Base-by-base conservation (phyloP, 2,888 invertebrate genomes). In the Scaptomyza cyrtandrae region DNA sequence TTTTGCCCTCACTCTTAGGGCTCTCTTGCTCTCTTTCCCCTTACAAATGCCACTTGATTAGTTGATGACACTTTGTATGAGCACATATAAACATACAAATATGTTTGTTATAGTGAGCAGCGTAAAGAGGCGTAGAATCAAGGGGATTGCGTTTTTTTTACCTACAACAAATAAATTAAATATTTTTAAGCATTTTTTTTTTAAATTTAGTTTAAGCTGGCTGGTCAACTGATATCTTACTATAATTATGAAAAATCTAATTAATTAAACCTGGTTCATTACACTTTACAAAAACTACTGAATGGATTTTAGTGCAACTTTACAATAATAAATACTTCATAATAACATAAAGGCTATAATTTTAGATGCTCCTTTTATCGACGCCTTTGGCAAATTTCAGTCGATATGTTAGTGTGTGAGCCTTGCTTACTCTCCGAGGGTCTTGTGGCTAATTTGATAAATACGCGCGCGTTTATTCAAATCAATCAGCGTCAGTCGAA, bases 391-490 rank as follows among this genome's bases (percentile, higher is more conserved):
- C 4, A 6, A 13, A 52, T 48, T 48, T 37, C 56, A 45, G 58
- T 62, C 31, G 31, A 48, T 58, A 31, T 48, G 35, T 66, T 31
- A 48, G 35, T 6, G 57, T 59, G 59, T 31, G 33, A 43, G 49
- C 24, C 52, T 46, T 65, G 59, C 53, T 52, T 35, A 37, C 58
- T 46, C 63, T 66, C 50, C 35, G 65, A 62, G 77, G 55, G 61
- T 71, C 75, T 75, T 85, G 88, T 60, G 78, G 81, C 74, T 88
- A 86, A 88, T 88, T 88, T 89, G 89, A 88, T 86, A 89, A 88
- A 88, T 84, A 85, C 71, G 88, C 80, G 70, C 82, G 77, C 80
- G 78, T 84, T 89, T 80, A 88, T 88, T 89, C 84, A 88, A 89
- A 88, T 89, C 89, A 89, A 89, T 88, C 89, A 89, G 88, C 80